Percentiles rank a stretch among this genome's conserved stretches.
Conservation (phyloP, 2,113 vertebrate species). For the Myanophis thanlyinensis region DNA sequence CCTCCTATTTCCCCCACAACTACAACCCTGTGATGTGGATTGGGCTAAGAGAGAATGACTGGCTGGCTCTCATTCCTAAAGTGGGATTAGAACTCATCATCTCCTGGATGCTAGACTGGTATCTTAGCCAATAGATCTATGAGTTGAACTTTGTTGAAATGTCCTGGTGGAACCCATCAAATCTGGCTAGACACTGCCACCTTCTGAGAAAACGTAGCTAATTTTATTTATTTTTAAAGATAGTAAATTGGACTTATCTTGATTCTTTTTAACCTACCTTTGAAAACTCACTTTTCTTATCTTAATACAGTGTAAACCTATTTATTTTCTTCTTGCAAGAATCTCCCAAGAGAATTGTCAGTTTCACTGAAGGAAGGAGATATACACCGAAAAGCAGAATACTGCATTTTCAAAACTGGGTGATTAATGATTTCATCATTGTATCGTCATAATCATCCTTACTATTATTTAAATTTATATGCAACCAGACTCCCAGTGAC, state of each 20-base stretch:
- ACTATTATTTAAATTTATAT: not conserved
- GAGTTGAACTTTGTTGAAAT: not conserved
- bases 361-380: not conserved
- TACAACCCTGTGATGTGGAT: not conserved
- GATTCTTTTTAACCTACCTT: not conserved
- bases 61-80: not conserved
- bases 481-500: not conserved
- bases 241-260: not conserved
- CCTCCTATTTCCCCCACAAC: not conserved
- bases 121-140: not conserved
- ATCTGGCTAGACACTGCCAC: not conserved
- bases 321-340: not conserved
- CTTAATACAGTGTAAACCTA: not conserved
- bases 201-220: not conserved
- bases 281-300: not conserved
- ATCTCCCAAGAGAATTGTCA: not conserved
- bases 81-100: not conserved
- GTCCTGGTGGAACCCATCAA: not conserved
- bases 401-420: not conserved
- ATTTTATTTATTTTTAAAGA: not conserved
- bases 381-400: not conserved
- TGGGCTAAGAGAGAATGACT: not conserved
- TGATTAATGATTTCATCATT: not conserved
- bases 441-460: not conserved
- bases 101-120: not conserved